Conservation (phyloP, 1,140 invertebrate genomes). For the Choristoneura fumiferana region DNA sequence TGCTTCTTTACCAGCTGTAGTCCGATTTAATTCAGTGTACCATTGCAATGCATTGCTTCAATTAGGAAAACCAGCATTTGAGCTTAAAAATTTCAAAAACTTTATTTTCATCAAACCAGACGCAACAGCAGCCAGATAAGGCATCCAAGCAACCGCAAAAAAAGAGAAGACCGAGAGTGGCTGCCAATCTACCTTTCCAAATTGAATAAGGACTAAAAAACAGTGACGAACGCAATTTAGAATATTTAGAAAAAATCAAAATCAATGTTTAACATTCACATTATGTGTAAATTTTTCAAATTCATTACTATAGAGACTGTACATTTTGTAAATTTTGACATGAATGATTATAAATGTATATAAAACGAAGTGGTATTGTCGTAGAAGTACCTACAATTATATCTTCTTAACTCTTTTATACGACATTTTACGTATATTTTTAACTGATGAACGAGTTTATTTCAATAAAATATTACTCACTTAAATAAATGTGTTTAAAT, state of each 20-base stretch:
- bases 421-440: too few species aligned
- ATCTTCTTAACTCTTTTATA: too few species aligned
- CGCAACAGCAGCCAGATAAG: slow-evolving; percentile 40
- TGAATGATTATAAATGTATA: slow-evolving; percentile 1
- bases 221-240: slow-evolving; percentile 5
- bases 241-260: slow-evolving; percentile 1
- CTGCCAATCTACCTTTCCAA: slow-evolving; percentile 76
- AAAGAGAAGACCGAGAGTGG: slow-evolving; percentile 77
- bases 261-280: slow-evolving; percentile 7
- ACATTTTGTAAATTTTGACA: slow-evolving; percentile 47
- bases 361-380: background rate
- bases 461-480: too few species aligned
- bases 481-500: too few species aligned
- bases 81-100: too few species aligned
- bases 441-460: too few species aligned
- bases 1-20: too few species aligned
- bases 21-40: too few species aligned
- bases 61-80: too few species aligned
- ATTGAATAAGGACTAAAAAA: slow-evolving; percentile 48
- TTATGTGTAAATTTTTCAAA: background rate
- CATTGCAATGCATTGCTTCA: too few species aligned
- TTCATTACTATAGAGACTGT: slow-evolving; percentile 22
- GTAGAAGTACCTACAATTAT: too few species aligned
- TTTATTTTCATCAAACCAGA: slow-evolving; percentile 31
- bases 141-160: slow-evolving; percentile 35